Evolutionary conservation across 2,113 vertebrate genomes (phyloP), one percentile per base, ranked within the genome.

Genomic region (Stomatorhinus ivindoensis): DNA sequence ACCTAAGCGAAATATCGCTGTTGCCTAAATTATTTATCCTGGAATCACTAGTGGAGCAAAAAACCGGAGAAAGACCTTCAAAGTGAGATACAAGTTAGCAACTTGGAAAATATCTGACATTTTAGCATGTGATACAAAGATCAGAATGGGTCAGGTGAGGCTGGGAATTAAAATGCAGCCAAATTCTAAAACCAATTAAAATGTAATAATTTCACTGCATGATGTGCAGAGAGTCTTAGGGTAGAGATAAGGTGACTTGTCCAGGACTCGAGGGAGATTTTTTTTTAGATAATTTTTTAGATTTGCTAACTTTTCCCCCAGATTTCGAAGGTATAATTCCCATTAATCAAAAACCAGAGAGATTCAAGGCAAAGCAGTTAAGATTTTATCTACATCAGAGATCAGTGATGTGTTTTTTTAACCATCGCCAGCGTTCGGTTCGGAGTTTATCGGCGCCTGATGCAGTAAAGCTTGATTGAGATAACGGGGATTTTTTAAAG

Each of bases 111-210:
- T 82, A 82, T n/a, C 44, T 46, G 21, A 83, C 8, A 6, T 83
- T 83, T 46, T n/a, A 47, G 42, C 13, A 3, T 19, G 73, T 1
- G 73, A 80, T 80, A 39, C 39, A 47, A 84, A 84, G 76, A 84
- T 46, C 82, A 47, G 82, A 3, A 19, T 1, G 19, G 39, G 35
- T 47, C 82, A 44, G 82, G 21, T 47, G 44, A 27, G 82, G 39
- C 44, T 19, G 6, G 42, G 44, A n/a, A 84, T 46, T 24, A 84
- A 84, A 84, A 46, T n/a, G 19, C 44, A 80, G 35, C 73, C 17
- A 80, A 19, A 80, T 80, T 80, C 73, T 35, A 80, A 42, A 80
- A 80, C 73, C 73, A 80, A 80, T 80, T 84, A 47, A 84, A 84
- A 84, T 44, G 21, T 84, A 46, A 46, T 46, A 84, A 84, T 84